Percentiles rank a stretch among this genome's conserved stretches.
Evolutionary conservation across 2,113 vertebrate genomes (phyloP).

Genomic region (Oryzias woworae): DNA sequence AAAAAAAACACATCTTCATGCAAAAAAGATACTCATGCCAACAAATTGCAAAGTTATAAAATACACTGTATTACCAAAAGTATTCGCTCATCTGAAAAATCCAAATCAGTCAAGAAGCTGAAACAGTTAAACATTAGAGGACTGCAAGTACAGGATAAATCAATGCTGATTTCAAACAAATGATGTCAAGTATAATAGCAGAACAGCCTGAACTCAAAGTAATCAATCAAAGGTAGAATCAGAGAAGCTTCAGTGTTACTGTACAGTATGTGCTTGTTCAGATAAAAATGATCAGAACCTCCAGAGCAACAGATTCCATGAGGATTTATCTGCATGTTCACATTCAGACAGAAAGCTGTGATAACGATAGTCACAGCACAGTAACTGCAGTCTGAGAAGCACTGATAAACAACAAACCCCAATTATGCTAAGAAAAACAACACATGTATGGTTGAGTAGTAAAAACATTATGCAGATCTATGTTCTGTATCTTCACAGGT

Average conservation of each 20-base stretch:
- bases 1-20: no score
- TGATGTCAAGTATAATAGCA: not conserved
- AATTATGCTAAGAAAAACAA: no score
- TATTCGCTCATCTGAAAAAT: no score
- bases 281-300: constrained; percentile 6
- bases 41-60: no score
- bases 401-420: not conserved
- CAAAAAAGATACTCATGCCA: no score
- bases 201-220: not conserved
- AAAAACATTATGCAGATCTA: no score
- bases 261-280: constrained; percentile 1
- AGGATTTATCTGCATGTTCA: not conserved
- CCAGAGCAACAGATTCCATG: constrained; percentile 1
- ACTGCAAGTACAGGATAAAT: not conserved
- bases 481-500: no score
- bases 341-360: not conserved
- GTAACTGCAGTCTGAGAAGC: not conserved
- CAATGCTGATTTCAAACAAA: not conserved
- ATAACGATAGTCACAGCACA: not conserved
- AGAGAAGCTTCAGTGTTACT: not conserved
- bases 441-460: no score
- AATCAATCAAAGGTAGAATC: not conserved
- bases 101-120: not conserved
- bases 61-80: no score
- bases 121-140: not conserved